Base-by-base conservation (phyloP, 2,888 invertebrate genomes). In the Auanema sp. region DNA sequence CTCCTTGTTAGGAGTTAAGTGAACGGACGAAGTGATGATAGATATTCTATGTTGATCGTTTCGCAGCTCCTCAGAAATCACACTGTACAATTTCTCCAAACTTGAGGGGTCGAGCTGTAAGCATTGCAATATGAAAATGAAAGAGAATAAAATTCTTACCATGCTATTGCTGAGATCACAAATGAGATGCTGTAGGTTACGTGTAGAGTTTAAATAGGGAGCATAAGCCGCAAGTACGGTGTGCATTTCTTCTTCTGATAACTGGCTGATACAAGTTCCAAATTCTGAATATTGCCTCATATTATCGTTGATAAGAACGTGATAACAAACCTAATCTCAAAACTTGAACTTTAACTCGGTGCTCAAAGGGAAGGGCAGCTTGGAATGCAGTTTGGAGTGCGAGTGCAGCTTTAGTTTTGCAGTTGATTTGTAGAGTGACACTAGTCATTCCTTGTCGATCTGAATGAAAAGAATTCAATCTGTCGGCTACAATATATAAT, bases 311-410 rank as follows among this genome's bases (percentile, higher is more conserved):
- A 43, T 43, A 14, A 41, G 50, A 50, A 24, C 11, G 16, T 23
- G 24, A 50, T 11, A 43, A 53, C 60, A 41, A 4, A 60, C 60
- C 60, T 43, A 60, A 53, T 47, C 54, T 43, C 2, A 60, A 55
- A 1, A 54, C 54, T 11, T 2, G 60, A 11, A 60, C 25, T n/a
- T 42, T 43, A 8, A 40, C 44, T 14, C 60, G 43, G n/a, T 60
- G 60, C 12, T 60, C 54, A 25, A 60, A 54, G 33, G 60, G 60
- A 16, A 60, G 47, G 14, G 60, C 60, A 21, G 60, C 60, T 41
- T 60, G 60, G 60, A 60, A 54, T 40, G 60, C 60, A 24, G 47
- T 60, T 40, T 60, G 60, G 1, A 60, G 60, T n/a, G 55, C 55
- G 16, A 60, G 60, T 18, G 33, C 60, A 10, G 60, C 54, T 33